Base-by-base conservation (phyloP, 2,888 invertebrate species). In the Phalera bucephala region DNA sequence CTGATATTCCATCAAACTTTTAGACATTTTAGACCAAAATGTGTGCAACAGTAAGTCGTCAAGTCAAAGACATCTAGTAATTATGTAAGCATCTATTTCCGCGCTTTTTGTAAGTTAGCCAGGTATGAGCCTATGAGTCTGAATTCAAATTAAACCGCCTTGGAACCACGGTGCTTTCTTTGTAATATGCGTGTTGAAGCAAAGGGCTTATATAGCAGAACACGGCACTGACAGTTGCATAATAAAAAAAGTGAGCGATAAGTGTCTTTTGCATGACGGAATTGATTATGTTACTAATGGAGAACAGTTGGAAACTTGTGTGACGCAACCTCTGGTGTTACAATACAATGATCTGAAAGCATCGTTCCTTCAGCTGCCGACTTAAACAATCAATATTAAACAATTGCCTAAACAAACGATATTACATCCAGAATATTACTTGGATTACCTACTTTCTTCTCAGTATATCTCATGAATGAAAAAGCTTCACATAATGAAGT, bases 181-280 rank as follows among this genome's bases (percentile, higher is more conserved):
- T 25, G 12, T 25, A 25, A 12, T 13, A 12, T 25, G 10, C 12
- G 7, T 7, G n/a, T n/a, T 7, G 6, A 25, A 12, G 8, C 12
- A 12, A 25, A 12, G 12, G 25, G 25, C 2, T 33, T 51, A 32
- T 34, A 30, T 36, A 39, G 22, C n/a, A 39, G 17, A 13, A 29
- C 35, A 38, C 20, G n/a, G n/a, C 40, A 28, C 32, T 27, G 31
- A 25, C 9, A 8, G 28, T 54, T 52, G 13, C 56, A 25, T 40
- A 48, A 54, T 29, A 25, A 12, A 31, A n/a, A 47, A 44, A 32
- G 45, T 37, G 31, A 31, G 8, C 36, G 40, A 39, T 45, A 45
- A 42, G 33, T 36, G 47, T 42, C 17, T 36, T 40, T 48, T 48
- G 48, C 48, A 43, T 55, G 52, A 40, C 45, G 27, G 43, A 54